Conservation (phyloP, 92 coral and sea anemone species). For the Siderastrea radians region DNA sequence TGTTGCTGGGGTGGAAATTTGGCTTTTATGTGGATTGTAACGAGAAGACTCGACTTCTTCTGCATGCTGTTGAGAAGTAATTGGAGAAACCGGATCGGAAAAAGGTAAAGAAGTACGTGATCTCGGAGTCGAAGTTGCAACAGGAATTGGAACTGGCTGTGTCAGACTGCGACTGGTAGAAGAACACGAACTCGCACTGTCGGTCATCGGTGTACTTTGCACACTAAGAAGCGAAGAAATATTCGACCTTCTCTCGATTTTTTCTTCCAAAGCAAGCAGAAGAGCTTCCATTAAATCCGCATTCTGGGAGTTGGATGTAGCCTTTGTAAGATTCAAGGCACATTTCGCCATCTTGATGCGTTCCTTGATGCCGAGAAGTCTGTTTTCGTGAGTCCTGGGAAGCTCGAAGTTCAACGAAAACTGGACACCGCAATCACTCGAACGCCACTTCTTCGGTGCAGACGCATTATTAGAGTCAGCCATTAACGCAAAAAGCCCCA, state of each 20-base stretch:
- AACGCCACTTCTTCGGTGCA: background rate
- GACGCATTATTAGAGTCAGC: background rate
- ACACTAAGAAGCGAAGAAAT: too few species aligned
- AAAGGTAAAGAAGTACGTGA: too few species aligned
- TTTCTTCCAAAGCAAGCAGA: background rate
- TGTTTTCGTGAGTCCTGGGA: background rate
- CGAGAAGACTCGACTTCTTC: too few species aligned
- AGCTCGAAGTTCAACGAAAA: background rate
- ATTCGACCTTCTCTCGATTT: too few species aligned
- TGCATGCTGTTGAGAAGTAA: too few species aligned
- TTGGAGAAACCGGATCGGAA: too few species aligned
- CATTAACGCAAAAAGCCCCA: background rate
- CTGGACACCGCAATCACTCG: background rate
- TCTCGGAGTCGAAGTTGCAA: too few species aligned
- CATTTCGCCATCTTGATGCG: constrained; percentile 2
- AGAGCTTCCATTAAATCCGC: background rate
- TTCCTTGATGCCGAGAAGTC: background rate
- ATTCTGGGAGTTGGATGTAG: background rate
- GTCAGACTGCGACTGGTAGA: too few species aligned
- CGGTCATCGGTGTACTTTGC: too few species aligned
- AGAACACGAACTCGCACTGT: too few species aligned
- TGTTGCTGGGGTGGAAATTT: constrained; percentile 9
- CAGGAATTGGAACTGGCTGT: too few species aligned
- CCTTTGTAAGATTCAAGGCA: background rate
- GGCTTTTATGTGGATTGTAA: background rate